Percentiles rank a stretch among this genome's conserved stretches.
These are phyloP conservation scores for Stenurella melanura DNA, from an alignment of 2,888 invertebrate genomes.

Conservation along the genomic window DNA sequence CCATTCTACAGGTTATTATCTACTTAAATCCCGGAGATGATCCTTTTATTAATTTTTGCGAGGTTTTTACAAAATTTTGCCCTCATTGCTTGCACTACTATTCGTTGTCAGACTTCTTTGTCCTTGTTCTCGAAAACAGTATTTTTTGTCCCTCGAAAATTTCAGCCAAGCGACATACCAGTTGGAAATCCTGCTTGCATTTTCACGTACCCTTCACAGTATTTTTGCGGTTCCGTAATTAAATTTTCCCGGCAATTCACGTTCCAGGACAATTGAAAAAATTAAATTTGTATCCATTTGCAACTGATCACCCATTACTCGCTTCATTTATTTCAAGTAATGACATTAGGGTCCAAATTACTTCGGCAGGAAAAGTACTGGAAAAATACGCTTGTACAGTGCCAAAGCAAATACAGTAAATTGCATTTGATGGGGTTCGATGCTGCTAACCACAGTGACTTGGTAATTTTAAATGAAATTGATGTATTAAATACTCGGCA, in stretches of 20 bases:
- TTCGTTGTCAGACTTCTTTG: too few species aligned
- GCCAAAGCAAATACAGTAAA: conserved; percentile 3
- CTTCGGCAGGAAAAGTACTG: not conserved
- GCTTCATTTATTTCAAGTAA: conserved; percentile 21
- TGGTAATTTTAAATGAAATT: not conserved
- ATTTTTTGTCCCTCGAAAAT: too few species aligned
- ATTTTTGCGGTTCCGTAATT: conserved; percentile 14
- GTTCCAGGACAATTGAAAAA: not conserved
- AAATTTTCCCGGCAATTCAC: not conserved
- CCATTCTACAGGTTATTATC: too few species aligned
- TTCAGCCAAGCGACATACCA: not conserved
- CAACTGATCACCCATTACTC: conserved; percentile 22
- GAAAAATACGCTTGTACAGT: not conserved
- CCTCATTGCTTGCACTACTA: too few species aligned
- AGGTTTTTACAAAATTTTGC: too few species aligned
- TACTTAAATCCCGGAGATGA: too few species aligned
- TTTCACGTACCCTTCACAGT: not conserved
- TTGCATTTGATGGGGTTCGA: not conserved
- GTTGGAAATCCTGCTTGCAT: not conserved
- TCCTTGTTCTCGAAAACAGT: too few species aligned
- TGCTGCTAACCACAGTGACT: not conserved
- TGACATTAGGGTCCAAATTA: not conserved
- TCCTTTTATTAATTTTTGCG: too few species aligned
- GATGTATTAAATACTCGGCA: not conserved
- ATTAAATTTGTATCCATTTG: conserved; percentile 28